Conservation (phyloP, 2,797 vertebrate genomes). For the Lophius americanus region DNA sequence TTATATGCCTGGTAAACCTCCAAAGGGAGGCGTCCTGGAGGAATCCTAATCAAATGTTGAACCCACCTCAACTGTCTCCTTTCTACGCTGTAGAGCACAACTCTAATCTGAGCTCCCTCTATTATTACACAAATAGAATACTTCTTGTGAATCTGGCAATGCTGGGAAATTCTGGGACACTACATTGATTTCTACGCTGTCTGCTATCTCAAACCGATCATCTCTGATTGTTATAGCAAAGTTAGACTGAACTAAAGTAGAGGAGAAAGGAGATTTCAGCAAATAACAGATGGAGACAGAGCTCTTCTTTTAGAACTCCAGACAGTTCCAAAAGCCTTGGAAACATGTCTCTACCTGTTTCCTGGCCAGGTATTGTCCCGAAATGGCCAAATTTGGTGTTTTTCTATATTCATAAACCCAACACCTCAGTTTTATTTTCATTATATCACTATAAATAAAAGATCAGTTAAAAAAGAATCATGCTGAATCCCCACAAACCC, state of each 20-base stretch:
- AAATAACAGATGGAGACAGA: conserved; percentile 44
- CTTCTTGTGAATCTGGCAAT: too few species aligned
- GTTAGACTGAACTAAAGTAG: conserved; percentile 35
- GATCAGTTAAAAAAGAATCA: background rate
- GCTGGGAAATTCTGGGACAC: too few species aligned
- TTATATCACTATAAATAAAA: background rate
- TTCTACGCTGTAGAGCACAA: too few species aligned
- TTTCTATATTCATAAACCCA: conserved; percentile 2
- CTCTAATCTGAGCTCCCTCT: too few species aligned
- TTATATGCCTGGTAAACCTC: too few species aligned
- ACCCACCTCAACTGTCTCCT: too few species aligned
- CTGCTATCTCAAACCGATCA: background rate
- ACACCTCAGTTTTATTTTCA: background rate
- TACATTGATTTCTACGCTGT: too few species aligned
- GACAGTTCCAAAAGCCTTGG: conserved; percentile 45
- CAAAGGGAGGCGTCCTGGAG: too few species aligned
- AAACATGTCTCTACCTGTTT: conserved; percentile 31
- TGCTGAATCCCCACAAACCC: background rate
- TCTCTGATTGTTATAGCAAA: conserved; percentile 19
- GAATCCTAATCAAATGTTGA: too few species aligned
- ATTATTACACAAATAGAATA: too few species aligned
- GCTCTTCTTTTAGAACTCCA: conserved; percentile 56
- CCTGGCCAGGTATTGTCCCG: conserved; percentile 58
- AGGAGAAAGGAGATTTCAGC: background rate
- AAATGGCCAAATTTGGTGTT: background rate